Evolutionary conservation across 1,140 invertebrate genomes (phyloP), one percentile per base, ranked within the genome.

Genomic region (Diabrotica virgifera): DNA sequence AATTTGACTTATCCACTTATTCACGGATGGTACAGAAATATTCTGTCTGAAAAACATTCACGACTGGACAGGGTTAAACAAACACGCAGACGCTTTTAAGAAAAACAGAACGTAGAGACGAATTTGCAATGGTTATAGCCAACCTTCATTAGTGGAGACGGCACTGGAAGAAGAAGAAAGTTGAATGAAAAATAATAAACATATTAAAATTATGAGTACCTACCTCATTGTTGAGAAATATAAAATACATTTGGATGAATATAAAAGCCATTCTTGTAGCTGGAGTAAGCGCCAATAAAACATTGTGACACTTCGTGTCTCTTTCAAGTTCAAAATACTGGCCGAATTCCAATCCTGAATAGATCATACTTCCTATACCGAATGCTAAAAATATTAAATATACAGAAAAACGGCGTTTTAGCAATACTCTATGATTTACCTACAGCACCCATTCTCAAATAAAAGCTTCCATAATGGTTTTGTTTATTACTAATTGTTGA

Each of bases 201-300:
- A 24, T 24, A 24, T 24, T 2, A 24, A 24, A 24, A 24, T 24
- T 24, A 24, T 24, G 1, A 24, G 24, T 24, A 69, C 74, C 78
- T 70, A 82, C 80, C 76, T 80, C 81, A 78, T 80, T 81, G 75
- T 78, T 79, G 46, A 79, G 61, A 81, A 97, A 97, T 79, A 97
- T 95, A 82, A 96, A 97, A 81, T 96, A 97, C 89, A 96, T 95
- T 80, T 97, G 95, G 73, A 96, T 93, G 79, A 97, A 96, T 72
- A 94, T 96, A 83, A 96, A 97, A 59, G 91, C 89, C 92, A 96
- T 95, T 67, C 93, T 82, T 0, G 92, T 91, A 5, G 90, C 89
- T 0, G 94, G 94, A 0, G 93, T 95, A 8, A 96, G 75, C 0
- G 92, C 93, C 40, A 94, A 80, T 73, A 96, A 83, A 9, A 96